A percentile compares a stretch with the other conserved stretches of the same genome.
These are phyloP conservation scores for Athene cunicularia DNA, from an alignment of 2,113 vertebrate species.

Conservation along the genomic window DNA sequence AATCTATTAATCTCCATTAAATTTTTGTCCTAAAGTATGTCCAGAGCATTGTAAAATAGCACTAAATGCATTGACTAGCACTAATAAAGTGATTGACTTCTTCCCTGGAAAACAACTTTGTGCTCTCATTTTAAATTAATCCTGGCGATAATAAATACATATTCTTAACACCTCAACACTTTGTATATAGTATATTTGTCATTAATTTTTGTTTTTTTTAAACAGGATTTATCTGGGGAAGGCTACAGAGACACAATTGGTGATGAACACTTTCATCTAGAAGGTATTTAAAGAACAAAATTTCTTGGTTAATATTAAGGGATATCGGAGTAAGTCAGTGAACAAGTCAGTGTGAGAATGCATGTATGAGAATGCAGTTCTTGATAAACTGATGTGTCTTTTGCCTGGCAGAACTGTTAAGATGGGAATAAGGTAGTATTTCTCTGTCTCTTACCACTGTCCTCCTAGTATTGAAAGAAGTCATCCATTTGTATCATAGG, in stretches of 20 bases:
- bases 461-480: background rate
- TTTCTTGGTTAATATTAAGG: background rate
- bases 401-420: background rate
- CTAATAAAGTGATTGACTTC: background rate
- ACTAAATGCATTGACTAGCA: background rate
- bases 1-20: background rate
- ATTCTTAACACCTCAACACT: background rate
- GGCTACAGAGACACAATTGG: constrained; percentile 83
- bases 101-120: background rate
- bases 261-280: constrained; percentile 91
- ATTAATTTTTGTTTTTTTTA: constrained; percentile 27
- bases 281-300: constrained; percentile 81
- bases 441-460: background rate
- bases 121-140: background rate
- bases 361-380: background rate
- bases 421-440: background rate
- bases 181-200: background rate
- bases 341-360: background rate
- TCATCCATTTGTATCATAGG: background rate
- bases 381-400: background rate
- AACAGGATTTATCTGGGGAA: constrained; percentile 86
- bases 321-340: background rate
- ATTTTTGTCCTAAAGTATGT: background rate
- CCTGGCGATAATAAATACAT: background rate
- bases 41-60: background rate